Base-by-base conservation (phyloP, 2,888 invertebrate species). In the Micoletzkya japonica region DNA sequence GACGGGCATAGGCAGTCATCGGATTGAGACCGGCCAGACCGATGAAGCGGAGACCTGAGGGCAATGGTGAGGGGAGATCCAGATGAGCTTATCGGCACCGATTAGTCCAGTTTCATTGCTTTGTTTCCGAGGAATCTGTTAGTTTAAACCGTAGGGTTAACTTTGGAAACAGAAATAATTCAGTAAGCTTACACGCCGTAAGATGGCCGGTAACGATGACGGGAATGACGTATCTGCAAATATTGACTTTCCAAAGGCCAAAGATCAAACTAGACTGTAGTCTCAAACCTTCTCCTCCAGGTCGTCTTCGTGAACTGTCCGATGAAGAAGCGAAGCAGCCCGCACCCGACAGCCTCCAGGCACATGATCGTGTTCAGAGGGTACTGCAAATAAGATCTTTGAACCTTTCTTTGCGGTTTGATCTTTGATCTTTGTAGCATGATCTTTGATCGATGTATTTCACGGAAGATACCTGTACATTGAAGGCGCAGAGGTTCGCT, bases 21-120 rank as follows among this genome's bases (percentile, higher is more conserved):
- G 66, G 66, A 17, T 66, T 66, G 37, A 66, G 54, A 24, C 66
- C 54, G 10, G 56, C 66, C 10, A 66, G 56, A 20, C 66, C 66
- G 30, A 56, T 39, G 30, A 26, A 39, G 17, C 14, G 56, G 24
- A 54, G 26, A 54, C 24, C 56, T 54, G n/a, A n/a, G n/a, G n/a
- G n/a, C n/a, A n/a, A 17, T 17, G n/a, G 14, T 44, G n/a, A 17
- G n/a, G n/a, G n/a, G n/a, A n/a, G n/a, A n/a, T n/a, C n/a, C n/a
- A n/a, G n/a, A n/a, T n/a, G n/a, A n/a, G n/a, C n/a, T n/a, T n/a
- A n/a, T n/a, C n/a, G n/a, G n/a, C n/a, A n/a, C n/a, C n/a, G n/a
- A n/a, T n/a, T n/a, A n/a, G n/a, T n/a, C n/a, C n/a, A n/a, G n/a
- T n/a, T 60, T 60, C 39, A 60, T 59, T 10, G 59, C 59, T 59